Percentiles rank a stretch among this genome's conserved stretches.
These are phyloP conservation scores for Dolichoris vasculosae DNA, from an alignment of 1,140 invertebrate genomes.

Conservation along the genomic window DNA sequence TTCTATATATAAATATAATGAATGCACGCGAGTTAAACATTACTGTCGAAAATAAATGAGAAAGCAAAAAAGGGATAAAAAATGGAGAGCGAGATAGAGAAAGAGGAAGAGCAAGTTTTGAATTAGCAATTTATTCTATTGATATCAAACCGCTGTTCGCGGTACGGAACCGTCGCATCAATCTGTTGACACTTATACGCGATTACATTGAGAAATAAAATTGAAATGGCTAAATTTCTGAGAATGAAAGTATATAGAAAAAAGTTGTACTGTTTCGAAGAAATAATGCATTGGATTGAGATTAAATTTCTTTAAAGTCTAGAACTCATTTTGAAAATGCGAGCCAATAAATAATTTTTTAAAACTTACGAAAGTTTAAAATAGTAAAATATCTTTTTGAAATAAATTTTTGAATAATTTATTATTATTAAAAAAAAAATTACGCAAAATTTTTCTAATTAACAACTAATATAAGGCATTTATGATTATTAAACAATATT, in stretches of 20 bases:
- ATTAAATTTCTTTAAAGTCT: neutral
- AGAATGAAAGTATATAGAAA: too few relatives aligned
- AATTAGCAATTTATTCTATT: neutral
- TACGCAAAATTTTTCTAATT: too few relatives aligned
- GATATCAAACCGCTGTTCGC: neutral
- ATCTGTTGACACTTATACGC: neutral
- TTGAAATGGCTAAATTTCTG: neutral
- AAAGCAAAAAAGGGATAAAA: neutral
- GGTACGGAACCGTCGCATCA: neutral
- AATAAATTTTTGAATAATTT: too few relatives aligned
- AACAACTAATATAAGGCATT: too few relatives aligned
- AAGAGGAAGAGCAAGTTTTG: neutral
- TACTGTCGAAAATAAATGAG: constrained; percentile 56
- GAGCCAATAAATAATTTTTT: too few relatives aligned
- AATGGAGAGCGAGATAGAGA: neutral
- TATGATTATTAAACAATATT: too few relatives aligned
- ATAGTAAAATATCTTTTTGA: too few relatives aligned
- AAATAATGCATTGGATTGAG: neutral
- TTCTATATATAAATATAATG: neutral
- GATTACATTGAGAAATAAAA: neutral
- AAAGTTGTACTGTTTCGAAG: too few relatives aligned
- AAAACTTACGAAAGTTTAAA: too few relatives aligned
- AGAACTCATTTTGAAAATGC: neutral
- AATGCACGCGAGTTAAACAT: constrained; percentile 56
- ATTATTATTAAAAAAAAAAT: too few relatives aligned